Evolutionary conservation across 1,140 invertebrate genomes (phyloP), one percentile per base, ranked within the genome.

Genomic region (Bombus haemorrhoidalis): DNA sequence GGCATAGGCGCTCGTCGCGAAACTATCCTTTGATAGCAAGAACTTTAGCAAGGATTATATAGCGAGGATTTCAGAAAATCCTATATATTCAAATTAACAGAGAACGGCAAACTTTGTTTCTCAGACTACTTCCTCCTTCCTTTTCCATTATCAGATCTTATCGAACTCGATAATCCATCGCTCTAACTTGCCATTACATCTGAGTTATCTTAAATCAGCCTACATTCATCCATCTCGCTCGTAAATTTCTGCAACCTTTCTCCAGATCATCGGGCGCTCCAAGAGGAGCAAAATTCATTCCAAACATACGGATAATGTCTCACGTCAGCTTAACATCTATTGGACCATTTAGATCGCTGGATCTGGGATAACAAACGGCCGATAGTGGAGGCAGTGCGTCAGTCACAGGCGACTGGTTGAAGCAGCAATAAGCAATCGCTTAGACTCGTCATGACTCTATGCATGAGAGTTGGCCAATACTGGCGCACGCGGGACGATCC

Each of bases 341-440:
- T 22, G 39, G 25, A 66, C 62, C 39, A 13, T 78, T 64, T 59
- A 43, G 47, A 77, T 47, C 64, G 15, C 12, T 13, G 68, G 37
- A 85, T 66, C 73, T 69, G n/a, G 80, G 74, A 91, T 88, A 91
- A 92, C 83, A 92, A 91, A 92, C 90, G 87, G 74, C 75, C 84
- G 78, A 81, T 71, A 87, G 87, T 89, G 41, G 79, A 81, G 53
- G 72, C 86, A 88, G 90, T 85, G 87, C 91, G 84, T 91, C 90
- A 87, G 86, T 81, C 73, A 13, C 25, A 39, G 81, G 28, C 77
- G 81, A 87, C 89, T 78, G 91, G 86, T 91, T 91, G 87, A 88
- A 86, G 83, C 89, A 83, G 91, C 91, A 92, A 91, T 92, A 89
- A 92, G 89, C 89, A 89, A 92, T 92, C 91, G 91, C 77, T 92